These are phyloP conservation scores for Prionace glauca DNA, from an alignment of 2,797 vertebrate genomes.

Conservation along the genomic window DNA sequence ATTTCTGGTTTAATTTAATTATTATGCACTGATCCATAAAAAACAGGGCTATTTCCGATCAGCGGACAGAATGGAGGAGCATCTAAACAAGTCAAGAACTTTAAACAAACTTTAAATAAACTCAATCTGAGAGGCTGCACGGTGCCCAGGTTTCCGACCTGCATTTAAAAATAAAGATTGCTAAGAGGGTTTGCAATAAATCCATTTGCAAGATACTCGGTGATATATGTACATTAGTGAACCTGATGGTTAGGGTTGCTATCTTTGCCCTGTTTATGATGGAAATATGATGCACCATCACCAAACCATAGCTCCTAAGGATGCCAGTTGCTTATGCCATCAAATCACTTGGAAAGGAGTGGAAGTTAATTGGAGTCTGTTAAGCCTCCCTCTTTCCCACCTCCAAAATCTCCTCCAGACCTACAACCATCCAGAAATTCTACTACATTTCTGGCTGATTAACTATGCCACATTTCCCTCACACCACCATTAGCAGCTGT, in stretches of 20 bases:
- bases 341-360: neutral
- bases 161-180: neutral
- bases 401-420: neutral
- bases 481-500: too few relatives aligned
- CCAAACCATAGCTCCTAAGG: neutral
- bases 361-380: neutral
- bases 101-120: neutral
- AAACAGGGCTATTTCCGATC: neutral
- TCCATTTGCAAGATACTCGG: neutral
- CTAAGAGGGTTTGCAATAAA: neutral
- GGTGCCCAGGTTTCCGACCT: neutral
- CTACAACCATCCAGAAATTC: neutral
- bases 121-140: neutral
- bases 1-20: conserved; percentile 6
- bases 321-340: neutral
- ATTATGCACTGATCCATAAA: conserved; percentile 1
- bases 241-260: neutral
- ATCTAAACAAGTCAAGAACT: neutral
- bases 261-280: neutral
- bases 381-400: neutral
- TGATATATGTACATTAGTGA: neutral
- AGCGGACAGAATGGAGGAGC: too few relatives aligned
- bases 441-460: too few relatives aligned
- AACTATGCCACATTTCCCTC: too few relatives aligned
- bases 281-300: neutral